phyloP scores from a whole-genome alignment of 2,797 vertebrate species.

The Poecilia wingei region DNA sequence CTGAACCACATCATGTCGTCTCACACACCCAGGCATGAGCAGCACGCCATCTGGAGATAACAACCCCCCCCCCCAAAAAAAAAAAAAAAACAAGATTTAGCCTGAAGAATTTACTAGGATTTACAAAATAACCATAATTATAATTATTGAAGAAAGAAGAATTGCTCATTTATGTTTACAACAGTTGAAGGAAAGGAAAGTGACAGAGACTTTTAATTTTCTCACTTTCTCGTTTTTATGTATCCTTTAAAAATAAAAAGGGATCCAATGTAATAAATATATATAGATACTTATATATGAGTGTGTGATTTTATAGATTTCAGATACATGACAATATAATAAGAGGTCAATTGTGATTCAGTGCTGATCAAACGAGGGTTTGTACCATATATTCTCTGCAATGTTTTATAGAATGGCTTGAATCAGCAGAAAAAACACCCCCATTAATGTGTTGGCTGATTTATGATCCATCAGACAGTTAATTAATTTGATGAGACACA shows the following conservation, averaged over 20 bases:
- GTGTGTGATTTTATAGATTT: constrained; percentile 8
- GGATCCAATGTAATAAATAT: neutral
- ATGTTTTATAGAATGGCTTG: constrained; percentile 58
- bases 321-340: constrained; percentile 30
- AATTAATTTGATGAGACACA: constrained; percentile 80
- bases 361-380: constrained; percentile 48
- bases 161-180: neutral
- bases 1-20: constrained; percentile 48
- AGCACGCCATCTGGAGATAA: constrained; percentile 55
- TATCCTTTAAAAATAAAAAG: neutral
- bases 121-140: constrained; percentile 23
- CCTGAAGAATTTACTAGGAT: constrained; percentile 29
- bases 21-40: constrained; percentile 39
- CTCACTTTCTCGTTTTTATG: neutral
- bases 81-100: constrained; percentile 4
- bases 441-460: constrained; percentile 73
- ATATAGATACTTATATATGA: neutral
- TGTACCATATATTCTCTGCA: constrained; percentile 54
- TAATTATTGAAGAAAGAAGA: constrained; percentile 11
- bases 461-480: constrained; percentile 78
- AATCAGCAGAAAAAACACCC: constrained; percentile 71
- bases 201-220: neutral
- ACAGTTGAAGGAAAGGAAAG: neutral
- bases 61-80: neutral
- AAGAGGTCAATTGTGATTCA: constrained; percentile 32